Base-by-base conservation (phyloP, 2,797 vertebrate genomes). In the Rhinogobio ventralis region DNA sequence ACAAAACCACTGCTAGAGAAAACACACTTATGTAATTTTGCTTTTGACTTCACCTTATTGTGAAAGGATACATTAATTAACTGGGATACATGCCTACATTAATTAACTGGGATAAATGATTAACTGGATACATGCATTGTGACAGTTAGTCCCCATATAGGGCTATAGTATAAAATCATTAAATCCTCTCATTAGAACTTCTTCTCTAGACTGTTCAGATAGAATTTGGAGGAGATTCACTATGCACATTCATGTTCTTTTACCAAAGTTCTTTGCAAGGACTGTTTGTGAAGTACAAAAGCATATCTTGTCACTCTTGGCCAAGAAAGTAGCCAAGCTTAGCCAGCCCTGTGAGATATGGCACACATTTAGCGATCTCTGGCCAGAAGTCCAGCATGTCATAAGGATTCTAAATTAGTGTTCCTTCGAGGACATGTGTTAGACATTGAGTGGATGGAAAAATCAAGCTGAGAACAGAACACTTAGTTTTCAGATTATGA, bases 371-470 rank as follows among this genome's bases (percentile, higher is more conserved):
- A 46, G 46, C 33, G 28, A 42, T 64, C 23, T 42, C 81, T 84
- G 66, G 80, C 64, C 75, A 68, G 79, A 64, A 53, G 62, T 57
- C 36, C 25, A 45, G 28, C 10, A 73, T 77, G 81, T 76, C 77
- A 77, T 79, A 68, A 86, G 79, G 71, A 64, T 25, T 57, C 30
- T 19, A 77, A 84, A 86, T 87, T 86, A 78, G 62, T 33, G 23
- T 36, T 79, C 33, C 28, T 36, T 71, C 7, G 57, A 85, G 79
- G 72, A 87, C 85, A 87, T 83, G 64, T 87, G 86, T 83, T 81
- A 67, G 68, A 78, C 81, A 81, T 87, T 72, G 23, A 33, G 73
- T 57, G 68, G 49, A 71, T 81, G 83, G 81, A 87, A 83, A 57
- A 53, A 25, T 81, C 46, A 45, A 77, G 30, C 42, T 68, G 23